Evolutionary conservation across 2,113 vertebrate species (phyloP), one percentile per base, ranked within the genome.

Genomic region (Hemicordylus capensis): DNA sequence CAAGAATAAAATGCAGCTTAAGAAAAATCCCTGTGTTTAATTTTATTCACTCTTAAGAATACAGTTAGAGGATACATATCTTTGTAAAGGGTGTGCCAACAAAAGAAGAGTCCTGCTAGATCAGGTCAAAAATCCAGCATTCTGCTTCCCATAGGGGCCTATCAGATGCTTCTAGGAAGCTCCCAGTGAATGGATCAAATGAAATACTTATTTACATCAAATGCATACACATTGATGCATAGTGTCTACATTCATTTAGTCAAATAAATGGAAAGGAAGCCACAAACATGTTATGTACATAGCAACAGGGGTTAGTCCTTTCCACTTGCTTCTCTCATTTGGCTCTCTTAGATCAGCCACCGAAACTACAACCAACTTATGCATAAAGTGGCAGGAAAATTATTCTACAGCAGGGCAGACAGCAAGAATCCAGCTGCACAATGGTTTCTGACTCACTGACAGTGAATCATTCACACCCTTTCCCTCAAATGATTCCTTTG

Each of bases 381-480:
- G 64, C 17, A 54, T 80, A 1, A 77, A 42, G 87, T 84, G 48
- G 87, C 1, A 4, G 3, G 2, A 1, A 76, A 83, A 70, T 56
- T 54, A 48, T 86, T 76, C 83, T 56, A 83, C 87, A 80, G 90
- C 37, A 72, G 89, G 1, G 1, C 39, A 90, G 80, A 89, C 90
- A 90, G 87, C 34, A 77, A 0, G 0, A 56, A 51, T 89, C 88
- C 86, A 67, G 72, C 83, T 82, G 88, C 92, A 79, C 67, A 67
- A 83, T 0, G 85, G 0, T 82, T 20, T 81, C 75, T 93, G 93
- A 95, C 91, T 94, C 94, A 94, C 80, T 80, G 48, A 78, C 0
- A 10, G 87, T 94, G 90, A 95, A 90, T 95, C 94, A 93, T 80
- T n/a, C 84, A 77, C 80, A 11, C 37, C 14, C 82, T 88, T 89